Conservation (phyloP, 2,113 vertebrate species). For the Megatriorchis doriae region DNA sequence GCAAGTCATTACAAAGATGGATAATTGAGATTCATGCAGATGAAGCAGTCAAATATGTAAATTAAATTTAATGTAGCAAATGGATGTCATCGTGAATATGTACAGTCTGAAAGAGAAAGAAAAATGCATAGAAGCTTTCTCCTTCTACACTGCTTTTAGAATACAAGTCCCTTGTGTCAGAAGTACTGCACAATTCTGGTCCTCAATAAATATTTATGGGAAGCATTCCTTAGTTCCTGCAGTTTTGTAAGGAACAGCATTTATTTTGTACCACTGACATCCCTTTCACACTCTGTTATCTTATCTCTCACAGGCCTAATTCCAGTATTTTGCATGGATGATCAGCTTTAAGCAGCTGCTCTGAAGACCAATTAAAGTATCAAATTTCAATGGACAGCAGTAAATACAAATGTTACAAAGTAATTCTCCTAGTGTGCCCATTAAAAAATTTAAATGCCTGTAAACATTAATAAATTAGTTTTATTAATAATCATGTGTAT, state of each 20-base stretch:
- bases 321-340: background rate
- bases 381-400: background rate
- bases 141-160: background rate
- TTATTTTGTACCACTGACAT: background rate
- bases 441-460: background rate
- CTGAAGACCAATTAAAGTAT: background rate
- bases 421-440: background rate
- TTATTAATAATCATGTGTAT: background rate
- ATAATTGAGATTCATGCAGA: slow-evolving; percentile 21
- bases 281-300: background rate
- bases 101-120: background rate
- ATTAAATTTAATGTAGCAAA: slow-evolving; percentile 9
- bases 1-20: background rate
- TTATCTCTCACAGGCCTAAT: background rate
- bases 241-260: background rate
- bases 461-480: background rate
- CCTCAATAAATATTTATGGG: slow-evolving; percentile 39
- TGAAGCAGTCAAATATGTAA: slow-evolving; percentile 35
- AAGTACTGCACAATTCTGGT: background rate
- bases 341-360: background rate
- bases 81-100: background rate
- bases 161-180: background rate
- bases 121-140: background rate
- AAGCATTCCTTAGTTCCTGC: background rate
- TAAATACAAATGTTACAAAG: background rate